A percentile compares a stretch with the other conserved stretches of the same genome.
Conservation (phyloP, 2,888 invertebrate species). For the Pseudoips prasinana region DNA sequence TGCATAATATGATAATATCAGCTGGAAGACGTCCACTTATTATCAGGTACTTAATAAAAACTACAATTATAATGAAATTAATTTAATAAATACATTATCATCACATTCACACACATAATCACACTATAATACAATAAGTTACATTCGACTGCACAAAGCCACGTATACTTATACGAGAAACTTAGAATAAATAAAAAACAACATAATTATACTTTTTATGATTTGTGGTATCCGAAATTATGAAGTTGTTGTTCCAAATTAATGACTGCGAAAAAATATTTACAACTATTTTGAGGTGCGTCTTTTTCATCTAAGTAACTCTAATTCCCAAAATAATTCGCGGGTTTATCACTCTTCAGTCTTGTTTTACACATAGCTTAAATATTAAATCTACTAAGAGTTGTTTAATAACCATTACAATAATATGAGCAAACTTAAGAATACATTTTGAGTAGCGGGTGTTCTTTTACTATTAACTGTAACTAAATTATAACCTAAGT, state of each 20-base stretch:
- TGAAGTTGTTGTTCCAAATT: conserved; percentile 18
- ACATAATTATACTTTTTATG: conserved; percentile 23
- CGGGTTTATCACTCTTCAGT: conserved; percentile 59
- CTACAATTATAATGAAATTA: too few species aligned
- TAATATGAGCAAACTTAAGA: too few species aligned
- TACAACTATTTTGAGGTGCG: conserved; percentile 25
- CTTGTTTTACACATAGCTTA: conserved; percentile 51
- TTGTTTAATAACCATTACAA: too few species aligned
- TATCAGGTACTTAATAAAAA: too few species aligned
- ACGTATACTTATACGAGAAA: conserved; percentile 37
- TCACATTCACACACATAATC: conserved; percentile 68
- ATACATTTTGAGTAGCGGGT: too few species aligned
- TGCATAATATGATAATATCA: too few species aligned
- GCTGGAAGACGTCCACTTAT: too few species aligned
- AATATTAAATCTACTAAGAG: conserved; percentile 8
- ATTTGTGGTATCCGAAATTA: conserved; percentile 20
- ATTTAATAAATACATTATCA: conserved; percentile 66
- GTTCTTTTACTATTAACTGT: too few species aligned
- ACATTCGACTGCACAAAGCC: conserved; percentile 47
- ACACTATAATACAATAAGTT: conserved; percentile 73
- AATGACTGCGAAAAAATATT: conserved; percentile 24
- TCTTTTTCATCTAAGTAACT: conserved; percentile 13
- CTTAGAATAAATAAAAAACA: conserved; percentile 16
- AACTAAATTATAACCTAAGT: too few species aligned
- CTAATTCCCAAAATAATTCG: conserved; percentile 36